These are phyloP conservation scores for Glossosoma conforme DNA, from an alignment of 1,140 invertebrate genomes.

Conservation along the genomic window DNA sequence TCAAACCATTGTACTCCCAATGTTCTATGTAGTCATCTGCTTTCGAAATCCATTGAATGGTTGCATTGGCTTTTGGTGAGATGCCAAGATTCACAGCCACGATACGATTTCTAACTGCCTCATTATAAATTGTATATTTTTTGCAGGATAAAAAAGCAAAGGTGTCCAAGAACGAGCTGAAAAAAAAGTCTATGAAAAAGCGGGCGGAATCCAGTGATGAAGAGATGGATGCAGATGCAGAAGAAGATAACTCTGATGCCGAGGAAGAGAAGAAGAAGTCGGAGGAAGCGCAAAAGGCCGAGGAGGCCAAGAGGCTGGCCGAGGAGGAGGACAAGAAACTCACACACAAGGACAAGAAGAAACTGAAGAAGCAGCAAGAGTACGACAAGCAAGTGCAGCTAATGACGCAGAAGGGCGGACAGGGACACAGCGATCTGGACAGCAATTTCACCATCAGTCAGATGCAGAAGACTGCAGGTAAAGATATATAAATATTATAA, in stretches of 20 bases:
- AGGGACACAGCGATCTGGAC: constrained; percentile 82
- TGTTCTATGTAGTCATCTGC: too few species aligned
- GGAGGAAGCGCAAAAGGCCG: constrained; percentile 17
- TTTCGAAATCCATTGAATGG: too few species aligned
- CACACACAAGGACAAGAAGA: constrained; percentile 93
- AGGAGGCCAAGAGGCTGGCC: constrained; percentile 5
- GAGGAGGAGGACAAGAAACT: constrained; percentile 61
- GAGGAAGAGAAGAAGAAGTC: constrained; percentile 32
- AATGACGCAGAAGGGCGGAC: constrained; percentile 81
- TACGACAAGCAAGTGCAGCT: constrained; percentile 89
- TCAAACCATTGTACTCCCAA: too few species aligned
- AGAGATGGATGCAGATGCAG: constrained; percentile 28
- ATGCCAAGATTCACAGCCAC: too few species aligned
- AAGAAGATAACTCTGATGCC: constrained; percentile 31
- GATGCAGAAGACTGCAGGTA: constrained; percentile 74
- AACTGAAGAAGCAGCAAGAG: constrained; percentile 87
- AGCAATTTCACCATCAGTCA: constrained; percentile 96
- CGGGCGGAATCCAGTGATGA: constrained; percentile 23
- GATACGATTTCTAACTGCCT: too few species aligned
- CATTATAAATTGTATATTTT: too few species aligned
- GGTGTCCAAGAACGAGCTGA: constrained; percentile 27
- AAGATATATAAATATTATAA: constrained; percentile 11
- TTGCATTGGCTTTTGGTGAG: too few species aligned
- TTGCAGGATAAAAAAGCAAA: constrained; percentile 24
- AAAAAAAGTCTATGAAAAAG: constrained; percentile 25